Evolutionary conservation across 2,797 vertebrate genomes (phyloP).

Genomic region (Thripadectes ignobilis): DNA sequence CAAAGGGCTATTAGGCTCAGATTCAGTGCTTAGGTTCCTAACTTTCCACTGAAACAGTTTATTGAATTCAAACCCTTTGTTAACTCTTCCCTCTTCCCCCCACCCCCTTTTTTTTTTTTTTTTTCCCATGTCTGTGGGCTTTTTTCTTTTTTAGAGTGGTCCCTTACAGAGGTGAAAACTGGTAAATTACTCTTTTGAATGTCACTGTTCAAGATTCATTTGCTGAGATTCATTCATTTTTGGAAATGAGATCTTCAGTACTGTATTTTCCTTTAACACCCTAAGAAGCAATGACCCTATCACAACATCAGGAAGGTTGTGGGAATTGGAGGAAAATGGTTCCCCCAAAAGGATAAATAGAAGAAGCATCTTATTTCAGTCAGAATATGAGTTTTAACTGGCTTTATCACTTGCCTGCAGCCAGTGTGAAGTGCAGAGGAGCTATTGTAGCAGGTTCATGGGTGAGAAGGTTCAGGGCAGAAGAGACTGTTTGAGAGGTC

Average conservation of each 20-base stretch:
- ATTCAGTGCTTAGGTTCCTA: slow-evolving; percentile 2
- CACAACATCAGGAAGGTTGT: neutral
- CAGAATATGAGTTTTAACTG: neutral
- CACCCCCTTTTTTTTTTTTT: no score
- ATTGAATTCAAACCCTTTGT: neutral
- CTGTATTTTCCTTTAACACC: neutral
- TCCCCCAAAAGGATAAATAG: neutral
- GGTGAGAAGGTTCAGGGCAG: neutral
- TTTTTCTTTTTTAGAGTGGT: neutral
- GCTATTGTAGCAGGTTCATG: neutral
- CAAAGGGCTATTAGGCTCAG: neutral
- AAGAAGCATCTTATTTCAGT: neutral
- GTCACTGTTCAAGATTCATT: fast-evolving
- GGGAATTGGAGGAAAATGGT: neutral
- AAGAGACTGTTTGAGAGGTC: neutral
- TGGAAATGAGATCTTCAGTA: neutral
- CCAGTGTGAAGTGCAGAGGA: neutral
- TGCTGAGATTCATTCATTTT: neutral
- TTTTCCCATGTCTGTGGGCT: neutral
- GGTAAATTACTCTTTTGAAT: neutral
- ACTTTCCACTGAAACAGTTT: slow-evolving; percentile 18
- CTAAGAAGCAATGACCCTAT: neutral
- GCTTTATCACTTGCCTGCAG: neutral
- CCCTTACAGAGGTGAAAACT: neutral
- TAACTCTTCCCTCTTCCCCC: neutral